A percentile compares a stretch with the other conserved stretches of the same genome.
Conservation (phyloP, 2,888 invertebrate species). For the Uropetala carovei region DNA sequence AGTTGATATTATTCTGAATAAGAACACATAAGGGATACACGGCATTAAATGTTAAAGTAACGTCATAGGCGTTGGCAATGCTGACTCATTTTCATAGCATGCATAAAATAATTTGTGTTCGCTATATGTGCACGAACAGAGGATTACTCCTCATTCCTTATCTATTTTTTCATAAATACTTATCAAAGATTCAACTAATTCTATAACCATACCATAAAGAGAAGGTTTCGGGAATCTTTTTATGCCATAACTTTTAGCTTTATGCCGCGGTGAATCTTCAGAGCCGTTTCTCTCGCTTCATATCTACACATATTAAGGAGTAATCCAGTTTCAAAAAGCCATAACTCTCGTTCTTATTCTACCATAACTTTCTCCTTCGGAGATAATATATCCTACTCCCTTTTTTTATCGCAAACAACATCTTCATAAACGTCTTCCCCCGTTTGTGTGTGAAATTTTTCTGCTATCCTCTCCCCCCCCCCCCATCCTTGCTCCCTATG, state of each 20-base stretch:
- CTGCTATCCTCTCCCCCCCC: not conserved
- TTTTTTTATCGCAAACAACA: conserved; percentile 60
- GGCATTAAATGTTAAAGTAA: too few species aligned
- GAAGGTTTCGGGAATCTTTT: not conserved
- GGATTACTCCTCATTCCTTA: not conserved
- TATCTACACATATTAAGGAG: conserved; percentile 56
- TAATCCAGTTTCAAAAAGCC: conserved; percentile 43
- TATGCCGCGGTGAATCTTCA: conserved; percentile 25
- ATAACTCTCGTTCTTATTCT: conserved; percentile 3
- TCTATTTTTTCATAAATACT: conserved; percentile 4
- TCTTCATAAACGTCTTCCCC: conserved; percentile 56
- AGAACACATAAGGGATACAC: too few species aligned
- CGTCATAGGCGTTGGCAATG: too few species aligned
- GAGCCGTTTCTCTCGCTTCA: conserved; percentile 32
- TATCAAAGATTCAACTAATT: conserved; percentile 26
- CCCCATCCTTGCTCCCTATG: not conserved
- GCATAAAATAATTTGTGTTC: too few species aligned
- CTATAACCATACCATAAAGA: conserved; percentile 45
- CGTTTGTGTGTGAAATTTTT: conserved; percentile 24
- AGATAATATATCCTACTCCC: conserved; percentile 5
- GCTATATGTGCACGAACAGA: too few species aligned
- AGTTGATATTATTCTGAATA: too few species aligned
- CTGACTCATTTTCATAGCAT: too few species aligned
- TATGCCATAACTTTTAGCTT: conserved; percentile 23
- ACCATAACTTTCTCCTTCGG: conserved; percentile 40